Conservation (phyloP, 2,113 vertebrate genomes). For the Suricata suricatta region DNA sequence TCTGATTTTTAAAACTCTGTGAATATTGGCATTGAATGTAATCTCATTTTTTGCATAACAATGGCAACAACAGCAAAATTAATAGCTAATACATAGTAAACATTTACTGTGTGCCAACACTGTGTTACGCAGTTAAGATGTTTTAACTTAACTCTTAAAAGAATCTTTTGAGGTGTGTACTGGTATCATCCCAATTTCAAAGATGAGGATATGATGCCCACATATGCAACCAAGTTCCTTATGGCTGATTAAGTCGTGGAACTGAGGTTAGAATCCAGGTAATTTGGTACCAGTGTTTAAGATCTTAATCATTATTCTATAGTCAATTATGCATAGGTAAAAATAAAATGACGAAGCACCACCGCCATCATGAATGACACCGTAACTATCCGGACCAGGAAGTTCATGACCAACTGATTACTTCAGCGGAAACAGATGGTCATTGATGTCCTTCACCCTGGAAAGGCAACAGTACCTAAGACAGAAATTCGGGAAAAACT, state of each 20-base stretch:
- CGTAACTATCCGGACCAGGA: too few species aligned
- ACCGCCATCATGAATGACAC: too few species aligned
- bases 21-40: background rate
- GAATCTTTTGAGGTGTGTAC: background rate
- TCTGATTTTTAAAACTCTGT: background rate
- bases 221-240: background rate
- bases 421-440: too few species aligned
- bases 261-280: background rate
- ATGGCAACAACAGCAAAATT: background rate
- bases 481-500: too few species aligned
- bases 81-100: background rate
- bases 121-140: background rate
- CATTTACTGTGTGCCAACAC: background rate
- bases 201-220: background rate
- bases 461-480: too few species aligned
- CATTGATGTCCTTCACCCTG: too few species aligned
- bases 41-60: background rate
- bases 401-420: too few species aligned
- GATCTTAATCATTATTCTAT: background rate
- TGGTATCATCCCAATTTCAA: background rate
- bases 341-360: constrained; percentile 31
- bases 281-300: background rate
- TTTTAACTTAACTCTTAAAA: background rate
- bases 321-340: background rate
- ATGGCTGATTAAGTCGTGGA: background rate